Base-by-base conservation (phyloP, 2,113 vertebrate species). In the Pavo muticus region DNA sequence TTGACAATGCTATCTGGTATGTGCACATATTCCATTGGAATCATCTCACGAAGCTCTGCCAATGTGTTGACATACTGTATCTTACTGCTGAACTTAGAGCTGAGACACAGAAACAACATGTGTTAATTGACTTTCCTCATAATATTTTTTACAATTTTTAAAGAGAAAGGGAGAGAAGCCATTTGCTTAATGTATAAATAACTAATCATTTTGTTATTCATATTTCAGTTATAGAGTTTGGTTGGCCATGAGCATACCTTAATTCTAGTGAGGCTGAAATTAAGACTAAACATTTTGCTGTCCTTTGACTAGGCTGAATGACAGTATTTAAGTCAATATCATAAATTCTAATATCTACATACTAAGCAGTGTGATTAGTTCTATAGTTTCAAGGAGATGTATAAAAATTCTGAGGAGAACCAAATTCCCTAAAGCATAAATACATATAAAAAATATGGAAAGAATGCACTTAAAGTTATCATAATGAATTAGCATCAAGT, bases 51-150 rank as follows among this genome's bases (percentile, higher is more conserved):
- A 93, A 99, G 99, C 92, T 99, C 99, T 3, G 98, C 98, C 97
- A 99, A 84, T 2, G 98, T 99, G 97, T 95, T 98, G 86, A 99
- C 98, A 0, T 99, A 99, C 88, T 98, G 98, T 95, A 99, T 99
- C 97, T 99, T 99, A 96, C 98, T 99, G 98, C 99, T 99, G 98
- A 99, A 99, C 96, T 99, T 99, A 78, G 99, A 98, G 95, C 99
- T 99, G 96, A 78, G 94, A 96, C 45, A 96, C 47, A 92, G 60
- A 57, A 94, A 42, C 18, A 82, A 14, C 1, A 32, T 45, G 39
- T 3, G 42, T n/a, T 68, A 72, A 64, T 27, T 64, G 8, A 60
- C 29, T 61, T 37, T 14, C 1, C 4, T 37, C 10, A 17, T 0
- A 20, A 20, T 47, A 10, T 52, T 3, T 75, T 52, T 56, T 47